These are phyloP conservation scores for Gadopsis bispinosus DNA, from an alignment of 2,797 vertebrate genomes.

Conservation along the genomic window DNA sequence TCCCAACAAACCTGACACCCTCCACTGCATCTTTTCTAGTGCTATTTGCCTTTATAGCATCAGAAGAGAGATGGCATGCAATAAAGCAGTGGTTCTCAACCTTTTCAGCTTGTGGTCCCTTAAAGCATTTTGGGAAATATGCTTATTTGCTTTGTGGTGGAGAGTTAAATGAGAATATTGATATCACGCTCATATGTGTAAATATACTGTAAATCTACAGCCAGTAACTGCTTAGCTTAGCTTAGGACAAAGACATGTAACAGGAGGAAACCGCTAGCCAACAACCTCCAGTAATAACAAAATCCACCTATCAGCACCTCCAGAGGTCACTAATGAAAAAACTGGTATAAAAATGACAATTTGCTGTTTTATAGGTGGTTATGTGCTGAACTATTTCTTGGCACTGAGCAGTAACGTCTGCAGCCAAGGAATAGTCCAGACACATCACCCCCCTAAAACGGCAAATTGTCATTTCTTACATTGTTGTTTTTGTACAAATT, in stretches of 20 bases:
- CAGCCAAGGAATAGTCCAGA: neutral
- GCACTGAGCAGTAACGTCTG: too few relatives aligned
- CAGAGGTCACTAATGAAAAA: too few relatives aligned
- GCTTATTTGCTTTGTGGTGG: conserved; percentile 1
- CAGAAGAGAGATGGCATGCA: neutral
- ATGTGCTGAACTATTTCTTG: neutral
- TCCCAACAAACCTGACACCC: conserved; percentile 1
- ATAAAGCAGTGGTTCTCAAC: neutral
- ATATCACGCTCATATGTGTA: neutral
- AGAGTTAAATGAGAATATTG: neutral
- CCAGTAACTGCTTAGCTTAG: neutral
- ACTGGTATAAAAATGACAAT: too few relatives aligned
- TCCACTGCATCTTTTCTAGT: neutral
- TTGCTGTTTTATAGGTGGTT: neutral
- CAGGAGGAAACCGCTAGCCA: neutral
- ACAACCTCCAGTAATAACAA: neutral
- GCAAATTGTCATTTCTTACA: neutral
- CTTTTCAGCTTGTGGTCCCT: neutral
- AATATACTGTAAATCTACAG: conserved; percentile 4
- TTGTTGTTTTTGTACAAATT: neutral
- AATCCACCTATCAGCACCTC: too few relatives aligned
- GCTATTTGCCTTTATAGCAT: conserved; percentile 3
- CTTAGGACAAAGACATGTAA: neutral
- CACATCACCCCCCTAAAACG: neutral
- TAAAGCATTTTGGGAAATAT: neutral